A percentile compares a stretch with the other conserved stretches of the same genome.
Evolutionary conservation across 1,140 invertebrate species (phyloP).

Genomic region (Acromyrmex echinatior): DNA sequence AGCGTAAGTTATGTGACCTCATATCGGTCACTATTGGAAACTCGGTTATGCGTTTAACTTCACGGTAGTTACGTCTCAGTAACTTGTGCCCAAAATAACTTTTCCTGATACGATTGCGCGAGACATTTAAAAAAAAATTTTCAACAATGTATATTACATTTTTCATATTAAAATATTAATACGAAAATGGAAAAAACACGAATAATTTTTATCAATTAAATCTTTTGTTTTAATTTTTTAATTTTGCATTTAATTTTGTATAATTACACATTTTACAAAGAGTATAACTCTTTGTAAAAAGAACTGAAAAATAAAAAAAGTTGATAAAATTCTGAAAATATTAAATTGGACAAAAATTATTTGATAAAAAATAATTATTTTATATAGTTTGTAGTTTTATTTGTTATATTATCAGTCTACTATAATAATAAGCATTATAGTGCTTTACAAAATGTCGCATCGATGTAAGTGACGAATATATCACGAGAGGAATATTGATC

Average conservation of each 20-base stretch:
- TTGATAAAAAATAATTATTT: neutral
- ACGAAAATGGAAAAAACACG: neutral
- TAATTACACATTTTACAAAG: neutral
- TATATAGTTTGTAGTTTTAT: too few species aligned
- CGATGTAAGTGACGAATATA: neutral
- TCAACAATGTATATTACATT: neutral
- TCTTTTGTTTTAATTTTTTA: neutral
- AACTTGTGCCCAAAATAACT: slow-evolving; percentile 35
- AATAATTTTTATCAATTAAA: neutral
- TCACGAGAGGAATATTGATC: slow-evolving; percentile 34
- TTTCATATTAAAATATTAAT: slow-evolving; percentile 2
- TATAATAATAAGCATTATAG: neutral
- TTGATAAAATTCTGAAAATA: neutral
- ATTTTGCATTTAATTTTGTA: neutral
- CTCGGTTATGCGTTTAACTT: slow-evolving; percentile 76
- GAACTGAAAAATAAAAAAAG: neutral
- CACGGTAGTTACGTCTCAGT: slow-evolving; percentile 24
- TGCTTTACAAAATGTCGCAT: neutral
- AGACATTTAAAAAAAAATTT: neutral
- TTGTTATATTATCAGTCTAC: neutral
- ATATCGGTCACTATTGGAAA: slow-evolving; percentile 81
- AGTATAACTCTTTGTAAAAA: neutral
- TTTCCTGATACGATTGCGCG: neutral
- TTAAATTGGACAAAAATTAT: neutral
- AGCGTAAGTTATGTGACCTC: slow-evolving; percentile 82